These are phyloP conservation scores for Drosophila sproati DNA, from an alignment of 1,140 invertebrate species.

Conservation along the genomic window DNA sequence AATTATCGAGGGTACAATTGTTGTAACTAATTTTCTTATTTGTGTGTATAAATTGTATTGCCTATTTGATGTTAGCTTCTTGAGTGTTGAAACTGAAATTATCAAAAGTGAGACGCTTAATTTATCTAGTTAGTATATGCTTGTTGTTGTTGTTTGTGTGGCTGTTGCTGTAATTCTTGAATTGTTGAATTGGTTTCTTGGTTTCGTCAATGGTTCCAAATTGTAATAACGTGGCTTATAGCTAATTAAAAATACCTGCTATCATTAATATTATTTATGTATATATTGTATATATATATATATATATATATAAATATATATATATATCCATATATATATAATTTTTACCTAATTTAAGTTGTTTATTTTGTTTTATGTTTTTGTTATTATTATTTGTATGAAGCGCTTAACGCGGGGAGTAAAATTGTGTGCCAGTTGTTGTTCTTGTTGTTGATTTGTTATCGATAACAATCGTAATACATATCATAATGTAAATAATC, in stretches of 20 bases:
- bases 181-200: slow-evolving; percentile 18
- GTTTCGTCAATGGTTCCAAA: slow-evolving; percentile 41
- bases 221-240: slow-evolving; percentile 60
- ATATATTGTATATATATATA: slow-evolving; percentile 45
- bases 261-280: slow-evolving; percentile 69
- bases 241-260: slow-evolving; percentile 74
- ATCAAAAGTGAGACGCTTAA: slow-evolving; percentile 38
- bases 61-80: slow-evolving; percentile 39
- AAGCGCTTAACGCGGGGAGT: slow-evolving; percentile 68
- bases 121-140: slow-evolving; percentile 6
- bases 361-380: slow-evolving; percentile 27
- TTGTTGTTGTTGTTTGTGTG: slow-evolving; percentile 18
- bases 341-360: slow-evolving; percentile 46
- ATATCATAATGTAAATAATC: slow-evolving; percentile 38
- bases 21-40: slow-evolving; percentile 30
- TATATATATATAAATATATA: slow-evolving; percentile 54
- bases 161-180: slow-evolving; percentile 8
- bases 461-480: slow-evolving; percentile 51
- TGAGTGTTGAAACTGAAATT: slow-evolving; percentile 36
- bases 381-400: slow-evolving; percentile 39
- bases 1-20: slow-evolving; percentile 30
- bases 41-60: slow-evolving; percentile 1
- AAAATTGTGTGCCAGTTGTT: slow-evolving; percentile 74
- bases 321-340: slow-evolving; percentile 53
- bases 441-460: slow-evolving; percentile 44